These are phyloP conservation scores for Ochotona princeps DNA, from an alignment of 2,113 vertebrate species.

Conservation along the genomic window DNA sequence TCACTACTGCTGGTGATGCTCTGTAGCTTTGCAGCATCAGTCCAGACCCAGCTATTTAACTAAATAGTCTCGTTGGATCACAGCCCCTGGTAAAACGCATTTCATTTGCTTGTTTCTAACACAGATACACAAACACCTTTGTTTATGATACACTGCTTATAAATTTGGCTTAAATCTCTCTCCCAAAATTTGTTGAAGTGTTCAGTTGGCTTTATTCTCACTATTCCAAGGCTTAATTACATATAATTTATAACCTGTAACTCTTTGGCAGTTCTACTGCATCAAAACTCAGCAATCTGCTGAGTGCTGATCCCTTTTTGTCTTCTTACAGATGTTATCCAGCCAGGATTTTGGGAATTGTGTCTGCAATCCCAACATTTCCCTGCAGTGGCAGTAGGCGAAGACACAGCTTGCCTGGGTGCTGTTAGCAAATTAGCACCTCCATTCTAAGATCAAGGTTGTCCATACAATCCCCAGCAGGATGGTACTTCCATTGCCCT, in stretches of 20 bases:
- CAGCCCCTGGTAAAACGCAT: not conserved
- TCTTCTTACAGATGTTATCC: not conserved
- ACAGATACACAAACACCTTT: not conserved
- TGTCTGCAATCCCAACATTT: not conserved
- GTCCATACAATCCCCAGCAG: no score
- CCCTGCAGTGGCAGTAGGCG: not conserved
- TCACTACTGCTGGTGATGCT: not conserved
- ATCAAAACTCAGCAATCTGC: not conserved
- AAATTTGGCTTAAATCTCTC: not conserved
- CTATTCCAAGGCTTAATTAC: not conserved
- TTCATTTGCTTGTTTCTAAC: not conserved
- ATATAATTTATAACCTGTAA: not conserved
- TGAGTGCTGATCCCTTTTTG: not conserved
- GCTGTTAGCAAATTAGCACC: not conserved
- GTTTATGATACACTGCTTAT: not conserved
- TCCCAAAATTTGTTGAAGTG: not conserved
- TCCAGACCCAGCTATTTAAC: not conserved
- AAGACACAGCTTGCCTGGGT: not conserved
- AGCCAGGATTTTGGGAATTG: not conserved
- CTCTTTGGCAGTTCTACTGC: not conserved
- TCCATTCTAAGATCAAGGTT: not conserved
- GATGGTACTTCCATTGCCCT: no score
- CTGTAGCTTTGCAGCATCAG: conserved; percentile 2
- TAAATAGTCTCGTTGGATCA: not conserved
- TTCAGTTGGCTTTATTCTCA: not conserved